Percentiles rank a stretch among this genome's conserved stretches.
These are phyloP conservation scores for Dromiciops gliroides DNA, from an alignment of 2,113 vertebrate species.

Conservation along the genomic window DNA sequence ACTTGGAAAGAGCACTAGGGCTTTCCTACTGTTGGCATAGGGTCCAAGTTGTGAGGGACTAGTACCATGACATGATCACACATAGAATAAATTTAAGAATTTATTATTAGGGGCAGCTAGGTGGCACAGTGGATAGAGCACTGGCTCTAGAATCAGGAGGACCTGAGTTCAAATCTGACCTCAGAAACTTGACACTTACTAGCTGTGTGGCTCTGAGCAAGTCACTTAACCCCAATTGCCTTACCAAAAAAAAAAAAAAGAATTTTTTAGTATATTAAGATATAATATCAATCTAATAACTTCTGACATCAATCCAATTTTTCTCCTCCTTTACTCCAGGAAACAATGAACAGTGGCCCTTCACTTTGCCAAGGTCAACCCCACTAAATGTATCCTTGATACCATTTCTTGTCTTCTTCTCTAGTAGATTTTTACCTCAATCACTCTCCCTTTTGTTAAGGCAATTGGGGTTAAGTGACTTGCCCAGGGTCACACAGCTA, in stretches of 20 bases:
- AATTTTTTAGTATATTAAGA: neutral
- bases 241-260: too few relatives aligned
- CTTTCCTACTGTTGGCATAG: neutral
- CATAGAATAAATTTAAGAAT: neutral
- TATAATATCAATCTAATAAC: neutral
- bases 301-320: neutral
- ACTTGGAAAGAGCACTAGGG: neutral
- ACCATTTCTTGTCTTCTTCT: neutral
- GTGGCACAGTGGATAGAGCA: too few relatives aligned
- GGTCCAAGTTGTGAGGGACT: neutral
- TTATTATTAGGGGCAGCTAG: too few relatives aligned
- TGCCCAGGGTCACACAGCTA: too few relatives aligned
- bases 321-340: neutral
- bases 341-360: neutral
- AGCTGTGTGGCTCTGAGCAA: too few relatives aligned
- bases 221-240: too few relatives aligned
- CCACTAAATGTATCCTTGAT: neutral
- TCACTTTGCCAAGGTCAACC: neutral
- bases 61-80: neutral
- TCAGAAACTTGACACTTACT: too few relatives aligned
- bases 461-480: too few relatives aligned
- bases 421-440: neutral
- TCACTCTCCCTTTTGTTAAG: too few relatives aligned
- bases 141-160: too few relatives aligned
- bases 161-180: too few relatives aligned